phyloP scores from a whole-genome alignment of 2,888 invertebrate genomes.

The Laothoe populi region DNA sequence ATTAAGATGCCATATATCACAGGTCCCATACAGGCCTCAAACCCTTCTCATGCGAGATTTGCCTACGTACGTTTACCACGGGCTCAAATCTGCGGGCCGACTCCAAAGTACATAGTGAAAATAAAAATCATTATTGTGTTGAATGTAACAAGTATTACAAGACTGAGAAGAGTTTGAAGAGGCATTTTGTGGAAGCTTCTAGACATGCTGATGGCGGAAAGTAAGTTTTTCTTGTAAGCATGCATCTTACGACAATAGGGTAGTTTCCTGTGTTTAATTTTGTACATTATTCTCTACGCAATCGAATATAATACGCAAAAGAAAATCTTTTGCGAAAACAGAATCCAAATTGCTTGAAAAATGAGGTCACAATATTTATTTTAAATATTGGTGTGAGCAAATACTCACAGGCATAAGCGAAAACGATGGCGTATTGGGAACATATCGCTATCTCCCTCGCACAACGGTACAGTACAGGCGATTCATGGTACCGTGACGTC shows the following conservation, averaged over 20 bases:
- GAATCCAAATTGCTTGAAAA: too few species aligned
- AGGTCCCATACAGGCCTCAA: neutral
- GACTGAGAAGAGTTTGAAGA: slow-evolving; percentile 41
- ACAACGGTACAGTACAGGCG: too few species aligned
- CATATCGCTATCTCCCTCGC: too few species aligned
- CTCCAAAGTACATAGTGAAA: neutral
- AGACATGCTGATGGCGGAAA: neutral
- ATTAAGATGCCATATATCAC: neutral
- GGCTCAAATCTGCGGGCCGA: slow-evolving; percentile 8
- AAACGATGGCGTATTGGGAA: too few species aligned
- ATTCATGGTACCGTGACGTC: too few species aligned
- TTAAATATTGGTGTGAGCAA: too few species aligned
- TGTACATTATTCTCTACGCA: too few species aligned
- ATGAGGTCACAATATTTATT: too few species aligned
- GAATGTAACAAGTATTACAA: slow-evolving; percentile 42
- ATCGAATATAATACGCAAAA: too few species aligned
- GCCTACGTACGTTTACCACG: neutral
- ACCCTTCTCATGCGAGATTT: neutral
- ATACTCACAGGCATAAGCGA: too few species aligned
- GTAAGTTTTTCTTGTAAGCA: neutral
- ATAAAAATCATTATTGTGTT: neutral
- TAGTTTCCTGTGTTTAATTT: too few species aligned
- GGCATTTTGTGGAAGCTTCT: neutral
- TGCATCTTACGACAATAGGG: neutral
- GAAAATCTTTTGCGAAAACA: too few species aligned